Evolutionary conservation across 2,888 invertebrate genomes (phyloP).

Genomic region (Diarsia dahlii): DNA sequence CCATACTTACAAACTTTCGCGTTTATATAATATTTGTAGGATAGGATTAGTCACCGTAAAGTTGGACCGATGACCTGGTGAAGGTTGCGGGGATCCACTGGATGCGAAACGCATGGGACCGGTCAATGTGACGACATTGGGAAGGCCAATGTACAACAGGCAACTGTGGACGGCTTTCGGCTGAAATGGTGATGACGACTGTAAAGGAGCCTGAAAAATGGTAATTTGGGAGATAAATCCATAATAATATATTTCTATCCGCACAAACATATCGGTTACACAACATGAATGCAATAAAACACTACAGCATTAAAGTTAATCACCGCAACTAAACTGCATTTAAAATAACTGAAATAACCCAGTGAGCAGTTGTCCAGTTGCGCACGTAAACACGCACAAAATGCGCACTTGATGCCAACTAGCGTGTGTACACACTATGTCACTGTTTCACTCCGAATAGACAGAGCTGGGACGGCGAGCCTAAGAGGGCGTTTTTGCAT

Average conservation of each 20-base stretch:
- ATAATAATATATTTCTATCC: background rate
- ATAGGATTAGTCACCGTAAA: background rate
- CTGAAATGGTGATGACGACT: no score
- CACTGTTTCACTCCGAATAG: background rate
- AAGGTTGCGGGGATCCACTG: no score
- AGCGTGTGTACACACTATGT: conserved; percentile 39
- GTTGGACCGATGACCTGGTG: no score
- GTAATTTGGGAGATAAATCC: background rate
- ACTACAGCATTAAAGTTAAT: conserved; percentile 21
- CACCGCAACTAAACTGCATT: conserved; percentile 41
- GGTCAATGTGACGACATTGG: no score
- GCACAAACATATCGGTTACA: background rate
- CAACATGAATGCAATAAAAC: conserved; percentile 22
- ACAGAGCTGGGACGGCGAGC: no score
- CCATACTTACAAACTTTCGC: no score
- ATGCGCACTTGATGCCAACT: conserved; percentile 59
- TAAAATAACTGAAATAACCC: conserved; percentile 58
- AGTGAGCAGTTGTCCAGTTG: conserved; percentile 45
- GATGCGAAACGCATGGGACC: no score
- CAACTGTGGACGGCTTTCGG: no score
- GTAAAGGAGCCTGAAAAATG: background rate
- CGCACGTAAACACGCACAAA: conserved; percentile 53
- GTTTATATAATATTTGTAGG: no score
- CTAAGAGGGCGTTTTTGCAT: no score
- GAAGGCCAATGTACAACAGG: no score